Evolutionary conservation across 2,888 invertebrate genomes (phyloP).

Genomic region (Agrotis puta): DNA sequence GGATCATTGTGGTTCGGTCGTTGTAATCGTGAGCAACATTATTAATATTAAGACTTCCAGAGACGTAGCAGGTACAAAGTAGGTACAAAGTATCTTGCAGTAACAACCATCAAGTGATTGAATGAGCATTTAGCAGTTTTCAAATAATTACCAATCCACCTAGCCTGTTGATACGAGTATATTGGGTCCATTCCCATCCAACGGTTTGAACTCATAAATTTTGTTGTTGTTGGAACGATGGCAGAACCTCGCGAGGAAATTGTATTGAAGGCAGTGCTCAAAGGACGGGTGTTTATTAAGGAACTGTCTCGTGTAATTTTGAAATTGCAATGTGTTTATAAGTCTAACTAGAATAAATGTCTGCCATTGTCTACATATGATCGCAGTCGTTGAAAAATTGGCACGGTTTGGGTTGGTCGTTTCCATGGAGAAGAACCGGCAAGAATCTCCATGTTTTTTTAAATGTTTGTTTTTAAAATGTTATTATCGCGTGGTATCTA

Average conservation of each 20-base stretch:
- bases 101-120: neutral
- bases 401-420: no score
- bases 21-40: slow-evolving; percentile 22
- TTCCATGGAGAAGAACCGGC: no score
- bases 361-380: no score
- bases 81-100: neutral
- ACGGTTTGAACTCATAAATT: neutral
- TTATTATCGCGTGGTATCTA: neutral
- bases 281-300: no score
- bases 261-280: neutral
- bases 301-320: no score
- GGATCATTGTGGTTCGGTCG: slow-evolving; percentile 34
- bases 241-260: neutral
- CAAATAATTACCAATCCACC: neutral
- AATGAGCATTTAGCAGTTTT: neutral
- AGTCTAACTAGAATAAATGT: no score
- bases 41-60: slow-evolving; percentile 1
- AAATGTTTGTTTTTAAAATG: no score
- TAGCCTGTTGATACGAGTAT: no score
- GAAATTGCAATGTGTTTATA: no score
- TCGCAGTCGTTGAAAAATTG: no score
- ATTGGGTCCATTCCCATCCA: neutral
- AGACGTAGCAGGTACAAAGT: neutral
- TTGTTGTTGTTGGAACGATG: neutral
- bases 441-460: no score